Conservation (phyloP, 2,113 vertebrate genomes). For the Phalacrocorax pelagicus region DNA sequence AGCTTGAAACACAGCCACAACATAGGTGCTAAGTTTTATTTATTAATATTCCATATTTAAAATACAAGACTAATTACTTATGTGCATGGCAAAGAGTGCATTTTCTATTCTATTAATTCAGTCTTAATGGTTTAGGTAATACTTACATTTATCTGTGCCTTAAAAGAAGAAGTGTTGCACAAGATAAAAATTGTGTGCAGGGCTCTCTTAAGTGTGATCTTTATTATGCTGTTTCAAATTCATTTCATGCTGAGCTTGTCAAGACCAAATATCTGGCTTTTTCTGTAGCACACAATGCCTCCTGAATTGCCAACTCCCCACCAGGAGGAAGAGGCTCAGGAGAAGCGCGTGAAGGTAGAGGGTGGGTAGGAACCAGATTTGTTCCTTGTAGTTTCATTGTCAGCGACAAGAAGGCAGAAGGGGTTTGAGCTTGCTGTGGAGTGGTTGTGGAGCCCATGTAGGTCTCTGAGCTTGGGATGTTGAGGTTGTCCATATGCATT, state of each 20-base stretch:
- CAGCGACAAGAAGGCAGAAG: not conserved
- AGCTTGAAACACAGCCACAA: not conserved
- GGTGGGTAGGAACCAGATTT: not conserved
- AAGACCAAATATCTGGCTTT: slow-evolving; percentile 20
- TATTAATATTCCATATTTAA: slow-evolving; percentile 21
- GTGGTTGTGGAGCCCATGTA: not conserved
- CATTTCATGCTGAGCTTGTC: not conserved
- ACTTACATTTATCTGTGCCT: not conserved
- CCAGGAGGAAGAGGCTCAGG: not conserved
- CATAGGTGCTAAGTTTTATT: not conserved
- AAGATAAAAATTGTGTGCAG: not conserved
- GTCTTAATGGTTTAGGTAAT: not conserved
- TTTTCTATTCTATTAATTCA: slow-evolving; percentile 7
- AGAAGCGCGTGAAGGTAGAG: not conserved
- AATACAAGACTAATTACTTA: not conserved
- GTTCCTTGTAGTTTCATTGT: not conserved
- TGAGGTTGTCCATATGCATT: not conserved
- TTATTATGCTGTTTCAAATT: not conserved
- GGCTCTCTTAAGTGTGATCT: not conserved
- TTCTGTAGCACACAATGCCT: not conserved
- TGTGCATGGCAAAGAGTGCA: not conserved
- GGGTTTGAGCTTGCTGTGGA: not conserved
- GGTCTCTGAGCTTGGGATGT: not conserved
- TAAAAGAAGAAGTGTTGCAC: not conserved
- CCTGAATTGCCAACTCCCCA: not conserved